A percentile compares a stretch with the other conserved stretches of the same genome.
phyloP scores from a whole-genome alignment of 2,888 invertebrate species.

The Luffia ferchaultella region DNA sequence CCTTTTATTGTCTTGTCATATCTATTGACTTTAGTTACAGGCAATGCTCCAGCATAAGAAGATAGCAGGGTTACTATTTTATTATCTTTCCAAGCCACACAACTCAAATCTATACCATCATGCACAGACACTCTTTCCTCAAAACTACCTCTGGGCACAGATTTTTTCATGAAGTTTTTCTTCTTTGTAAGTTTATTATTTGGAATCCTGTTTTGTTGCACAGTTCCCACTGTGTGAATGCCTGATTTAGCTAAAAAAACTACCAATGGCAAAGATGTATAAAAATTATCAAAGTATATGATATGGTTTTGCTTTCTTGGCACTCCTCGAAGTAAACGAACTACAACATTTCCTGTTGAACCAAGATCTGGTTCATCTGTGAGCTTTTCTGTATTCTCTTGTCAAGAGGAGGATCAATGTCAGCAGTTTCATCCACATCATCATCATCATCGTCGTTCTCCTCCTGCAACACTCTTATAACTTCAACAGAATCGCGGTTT shows the following conservation, averaged over 20 bases:
- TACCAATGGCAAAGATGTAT: slow-evolving; percentile 15
- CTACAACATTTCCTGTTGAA: slow-evolving; percentile 18
- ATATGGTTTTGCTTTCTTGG: slow-evolving; percentile 15
- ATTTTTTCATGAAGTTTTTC: slow-evolving; percentile 12
- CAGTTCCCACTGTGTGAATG: slow-evolving; percentile 14
- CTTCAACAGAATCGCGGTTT: no score
- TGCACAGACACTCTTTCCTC: slow-evolving; percentile 10
- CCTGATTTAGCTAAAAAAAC: slow-evolving; percentile 12
- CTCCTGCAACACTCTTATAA: no score
- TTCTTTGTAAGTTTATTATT: slow-evolving; percentile 14
- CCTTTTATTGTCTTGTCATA: slow-evolving; percentile 24
- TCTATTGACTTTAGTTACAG: slow-evolving; percentile 22
- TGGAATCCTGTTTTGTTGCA: slow-evolving; percentile 13
- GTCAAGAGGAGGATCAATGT: no score
- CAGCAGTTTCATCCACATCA: no score
- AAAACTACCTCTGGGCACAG: slow-evolving; percentile 11
- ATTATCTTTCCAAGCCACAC: slow-evolving; percentile 27
- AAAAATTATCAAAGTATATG: slow-evolving; percentile 16
- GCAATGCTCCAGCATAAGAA: slow-evolving; percentile 22
- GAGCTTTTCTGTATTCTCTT: slow-evolving; percentile 22
- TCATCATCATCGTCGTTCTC: no score
- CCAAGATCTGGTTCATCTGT: slow-evolving; percentile 21
- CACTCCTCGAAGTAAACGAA: slow-evolving; percentile 16
- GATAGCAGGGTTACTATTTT: slow-evolving; percentile 23
- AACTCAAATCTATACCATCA: slow-evolving; percentile 24